phyloP scores from a whole-genome alignment of 2,888 invertebrate species.

The Podotricha telesiphe region DNA sequence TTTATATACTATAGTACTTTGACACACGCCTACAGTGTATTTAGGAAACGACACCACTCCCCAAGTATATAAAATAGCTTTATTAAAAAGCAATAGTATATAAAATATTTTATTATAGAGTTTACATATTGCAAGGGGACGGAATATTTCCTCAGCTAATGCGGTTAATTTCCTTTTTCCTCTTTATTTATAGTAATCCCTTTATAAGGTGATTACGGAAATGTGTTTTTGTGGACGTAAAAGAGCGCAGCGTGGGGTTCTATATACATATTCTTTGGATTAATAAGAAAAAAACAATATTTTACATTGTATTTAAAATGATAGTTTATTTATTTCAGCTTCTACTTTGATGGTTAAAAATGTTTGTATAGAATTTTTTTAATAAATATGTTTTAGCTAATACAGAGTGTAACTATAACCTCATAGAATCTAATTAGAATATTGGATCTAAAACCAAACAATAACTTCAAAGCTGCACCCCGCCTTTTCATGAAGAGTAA shows the following conservation, averaged over 20 bases:
- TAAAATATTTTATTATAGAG: constrained; percentile 79
- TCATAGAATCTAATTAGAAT: neutral
- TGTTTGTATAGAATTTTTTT: neutral
- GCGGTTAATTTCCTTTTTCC: constrained; percentile 84
- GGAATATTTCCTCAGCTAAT: constrained; percentile 78
- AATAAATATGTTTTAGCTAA: neutral
- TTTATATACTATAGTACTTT: neutral
- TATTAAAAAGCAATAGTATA: constrained; percentile 52
- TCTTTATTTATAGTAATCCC: constrained; percentile 84
- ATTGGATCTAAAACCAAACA: neutral
- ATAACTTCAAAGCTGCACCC: too few relatives aligned
- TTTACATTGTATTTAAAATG: neutral
- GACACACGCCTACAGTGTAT: too few relatives aligned
- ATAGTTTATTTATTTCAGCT: neutral
- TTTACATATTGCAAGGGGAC: constrained; percentile 81
- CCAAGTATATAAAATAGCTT: neutral
- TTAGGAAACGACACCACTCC: too few relatives aligned
- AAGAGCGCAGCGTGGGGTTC: constrained; percentile 79
- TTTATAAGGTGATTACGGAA: constrained; percentile 84
- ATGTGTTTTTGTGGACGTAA: constrained; percentile 83
- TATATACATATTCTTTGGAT: constrained; percentile 44
- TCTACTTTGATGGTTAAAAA: neutral
- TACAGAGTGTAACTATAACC: neutral
- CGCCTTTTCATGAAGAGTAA: too few relatives aligned
- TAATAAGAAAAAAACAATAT: constrained; percentile 7